Base-by-base conservation (phyloP, 2,797 vertebrate species). In the Apodemus agrarius region DNA sequence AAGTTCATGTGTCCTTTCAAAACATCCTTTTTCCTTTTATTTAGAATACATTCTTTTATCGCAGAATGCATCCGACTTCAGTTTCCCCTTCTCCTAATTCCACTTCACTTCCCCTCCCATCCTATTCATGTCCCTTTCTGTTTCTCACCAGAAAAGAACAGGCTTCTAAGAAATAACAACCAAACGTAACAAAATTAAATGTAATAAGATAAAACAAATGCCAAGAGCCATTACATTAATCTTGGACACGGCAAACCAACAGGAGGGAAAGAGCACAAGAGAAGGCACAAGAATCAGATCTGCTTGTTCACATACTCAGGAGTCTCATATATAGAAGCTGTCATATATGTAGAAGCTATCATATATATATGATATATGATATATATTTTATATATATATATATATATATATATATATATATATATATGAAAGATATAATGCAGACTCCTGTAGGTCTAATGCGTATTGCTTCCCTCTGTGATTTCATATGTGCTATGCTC, bases 371-470 rank as follows among this genome's bases (percentile, higher is more conserved):
- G 40, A n/a, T n/a, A n/a, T n/a, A n/a, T n/a, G n/a, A n/a, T n/a
- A n/a, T n/a, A n/a, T n/a, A n/a, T n/a, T n/a, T n/a, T 49, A 49
- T 49, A 49, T 49, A 49, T 49, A 9, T 5, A 9, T 6, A 9
- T 49, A 6, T 49, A 6, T 49, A 6, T 49, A 9, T 49, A 6
- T 49, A 6, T 49, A 9, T 49, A 9, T 49, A 9, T 49, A 49
- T 49, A 49, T 9, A 49, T 49, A 49, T 49, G 46, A 12, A 61
- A 37, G 54, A 17, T 37, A 14, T 40, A 40, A 13, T 19, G 14
- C 14, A 11, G 24, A 61, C 3, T 34, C 7, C 2, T 61, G 1
- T 1, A 61, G 5, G 52, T 11, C 21, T 12, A 4, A 3, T 37
- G 12, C 21, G 37, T 11, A 9, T 37, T 43, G n/a, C 57, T 8